These are phyloP conservation scores for Timema cristinae DNA, from an alignment of 2,888 invertebrate species.

Conservation along the genomic window DNA sequence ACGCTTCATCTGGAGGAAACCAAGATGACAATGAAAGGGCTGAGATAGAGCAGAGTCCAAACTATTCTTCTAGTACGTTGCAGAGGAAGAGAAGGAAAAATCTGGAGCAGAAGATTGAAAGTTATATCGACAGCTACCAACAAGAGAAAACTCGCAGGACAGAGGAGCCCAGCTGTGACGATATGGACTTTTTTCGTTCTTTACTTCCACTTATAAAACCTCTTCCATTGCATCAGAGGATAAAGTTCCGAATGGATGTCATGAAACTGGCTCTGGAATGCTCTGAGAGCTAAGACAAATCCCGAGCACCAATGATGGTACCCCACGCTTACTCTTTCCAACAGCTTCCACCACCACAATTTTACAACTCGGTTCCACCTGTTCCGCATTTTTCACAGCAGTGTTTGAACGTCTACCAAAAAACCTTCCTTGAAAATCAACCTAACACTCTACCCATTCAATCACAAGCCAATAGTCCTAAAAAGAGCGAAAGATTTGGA, in stretches of 20 bases:
- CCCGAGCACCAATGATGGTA: neutral
- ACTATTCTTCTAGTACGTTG: too few species aligned
- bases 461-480: neutral
- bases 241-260: conserved; percentile 13
- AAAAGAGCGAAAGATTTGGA: neutral
- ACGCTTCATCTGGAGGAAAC: too few species aligned
- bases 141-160: too few species aligned
- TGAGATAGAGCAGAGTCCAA: too few species aligned
- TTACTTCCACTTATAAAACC: conserved; percentile 1
- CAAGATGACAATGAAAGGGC: too few species aligned
- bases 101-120: too few species aligned
- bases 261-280: neutral
- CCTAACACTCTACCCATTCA: neutral
- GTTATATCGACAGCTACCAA: too few species aligned
- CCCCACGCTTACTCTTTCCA: neutral
- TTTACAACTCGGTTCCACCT: neutral
- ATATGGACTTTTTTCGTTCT: neutral
- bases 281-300: neutral
- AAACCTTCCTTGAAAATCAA: neutral
- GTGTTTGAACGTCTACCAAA: neutral
- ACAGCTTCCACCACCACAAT: neutral
- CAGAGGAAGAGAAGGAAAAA: too few species aligned
- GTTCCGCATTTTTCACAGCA: neutral
- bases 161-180: neutral
- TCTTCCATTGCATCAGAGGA: neutral